Base-by-base conservation (phyloP, 2,888 invertebrate species). In the Hydroisotoma schaefferi region DNA sequence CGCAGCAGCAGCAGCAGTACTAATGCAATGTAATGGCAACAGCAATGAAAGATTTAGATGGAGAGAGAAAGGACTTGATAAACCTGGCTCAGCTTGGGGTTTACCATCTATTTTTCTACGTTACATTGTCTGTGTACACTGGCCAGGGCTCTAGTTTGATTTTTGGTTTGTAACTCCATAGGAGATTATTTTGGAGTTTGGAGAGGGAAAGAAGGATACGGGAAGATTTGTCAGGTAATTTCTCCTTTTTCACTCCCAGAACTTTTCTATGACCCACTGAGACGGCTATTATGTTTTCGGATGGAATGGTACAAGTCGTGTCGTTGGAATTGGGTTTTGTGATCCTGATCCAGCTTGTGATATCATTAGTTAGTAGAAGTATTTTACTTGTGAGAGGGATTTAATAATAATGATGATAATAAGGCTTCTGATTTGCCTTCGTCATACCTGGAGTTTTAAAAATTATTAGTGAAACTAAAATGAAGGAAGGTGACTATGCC, bases 261-360 rank as follows among this genome's bases (percentile, higher is more conserved):
- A 10, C 6, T 12, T 18, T 10, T 22, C 43, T 18, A 46, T 46
- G 26, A 26, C 37, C 51, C 51, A 52, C 46, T 52, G 37, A 22
- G 26, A 49, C n/a, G 47, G 29, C n/a, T 12, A n/a, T 52, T 37
- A 22, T 28, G 37, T 37, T 22, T 33, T 29, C 20, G 15, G 3
- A 6, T 46, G 20, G 5, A 46, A 46, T 46, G 23, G 49, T n/a
- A 3, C 18, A 52, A 52, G n/a, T 52, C 51, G 37, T 52, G 51
- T 3, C 3, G 2, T 52, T 23, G 51, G 51, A 29, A 20, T 52
- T 52, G 37, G 40, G 8, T 18, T 15, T 40, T 40, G 40, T 15
- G 20, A 40, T n/a, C n/a, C n/a, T n/a, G n/a, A n/a, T n/a, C n/a
- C n/a, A n/a, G n/a, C n/a, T n/a, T n/a, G n/a, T n/a, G n/a, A n/a